These are phyloP conservation scores for Allolobophora icterica DNA, from an alignment of 2,888 invertebrate species.

Conservation along the genomic window DNA sequence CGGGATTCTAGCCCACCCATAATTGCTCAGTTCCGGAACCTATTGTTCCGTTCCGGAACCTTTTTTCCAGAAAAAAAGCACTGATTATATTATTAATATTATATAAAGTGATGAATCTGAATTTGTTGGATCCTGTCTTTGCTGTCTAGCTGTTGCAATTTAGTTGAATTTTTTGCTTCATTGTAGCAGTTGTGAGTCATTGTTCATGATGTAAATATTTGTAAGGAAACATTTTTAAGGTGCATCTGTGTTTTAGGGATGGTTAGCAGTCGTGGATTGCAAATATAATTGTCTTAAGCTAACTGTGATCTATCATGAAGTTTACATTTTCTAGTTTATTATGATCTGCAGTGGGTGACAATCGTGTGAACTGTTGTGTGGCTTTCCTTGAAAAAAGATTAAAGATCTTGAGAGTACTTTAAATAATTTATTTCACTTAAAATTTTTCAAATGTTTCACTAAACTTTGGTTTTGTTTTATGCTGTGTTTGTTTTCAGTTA, in stretches of 20 bases:
- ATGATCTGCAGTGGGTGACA: neutral
- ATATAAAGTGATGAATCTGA: too few relatives aligned
- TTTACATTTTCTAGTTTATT: neutral
- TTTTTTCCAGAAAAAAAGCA: too few relatives aligned
- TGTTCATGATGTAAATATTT: neutral
- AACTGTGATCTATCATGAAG: neutral
- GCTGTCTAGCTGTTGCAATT: neutral
- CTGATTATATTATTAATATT: too few relatives aligned
- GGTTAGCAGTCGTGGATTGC: neutral
- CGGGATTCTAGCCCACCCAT: too few relatives aligned
- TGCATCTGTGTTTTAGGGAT: neutral
- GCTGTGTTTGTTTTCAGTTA: conserved; percentile 65
- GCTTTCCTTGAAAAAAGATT: neutral
- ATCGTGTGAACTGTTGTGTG: neutral
- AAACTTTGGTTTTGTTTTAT: neutral
- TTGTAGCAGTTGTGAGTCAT: neutral
- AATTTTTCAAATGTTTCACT: neutral
- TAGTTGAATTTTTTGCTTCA: neutral
- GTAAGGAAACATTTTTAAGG: neutral
- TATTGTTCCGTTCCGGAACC: too few relatives aligned
- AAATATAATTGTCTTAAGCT: neutral
- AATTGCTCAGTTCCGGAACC: too few relatives aligned
- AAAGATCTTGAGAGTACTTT: neutral
- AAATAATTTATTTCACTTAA: neutral
- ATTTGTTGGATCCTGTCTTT: neutral